Evolutionary conservation across 2,797 vertebrate species (phyloP), one percentile per base, ranked within the genome.

Genomic region (Gastrophryne carolinensis): DNA sequence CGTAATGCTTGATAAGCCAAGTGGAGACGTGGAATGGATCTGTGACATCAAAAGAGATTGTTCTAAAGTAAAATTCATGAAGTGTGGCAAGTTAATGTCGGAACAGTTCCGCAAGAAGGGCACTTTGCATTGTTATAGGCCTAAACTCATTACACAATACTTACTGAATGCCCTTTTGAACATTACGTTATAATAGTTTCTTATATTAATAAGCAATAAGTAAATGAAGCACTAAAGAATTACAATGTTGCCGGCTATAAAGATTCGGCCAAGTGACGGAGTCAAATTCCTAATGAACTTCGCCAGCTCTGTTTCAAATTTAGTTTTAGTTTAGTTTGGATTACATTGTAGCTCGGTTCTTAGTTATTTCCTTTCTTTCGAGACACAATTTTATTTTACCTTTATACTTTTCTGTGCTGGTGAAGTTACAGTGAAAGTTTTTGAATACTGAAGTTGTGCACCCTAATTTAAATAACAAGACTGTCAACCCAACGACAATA

Each of bases 141-240:
- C 60, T 65, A 63, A 77, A 58, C 68, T 78, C 75, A 78, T 78
- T 78, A 72, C 67, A 78, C 75, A 72, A 78, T 78, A 78, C 67
- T 72, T 78, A 72, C 57, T 41, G 50, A 78, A 78, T 78, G 68
- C 67, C 75, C 75, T 78, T 78, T 78, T 58, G 49, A 71, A 65
- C 75, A 78, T 78, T 72, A 78, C 64, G 72, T 64, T 57, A 62
- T 78, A 78, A 78, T 71, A 78, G 60, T 71, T 78, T 78, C 67
- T 64, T 72, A 72, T 78, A 78, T 78, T 78, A 78, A 71, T 78
- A 78, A 78, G 60, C 67, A 78, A 78, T 78, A 78, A 71, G 67
- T 71, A 78, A 71, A 78, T 78, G 75, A 78, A 72, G 58, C 75
- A 72, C 60, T 78, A 65, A 78, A 71, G 58, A 78, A 72, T 65